Conservation (phyloP, 2,113 vertebrate species). For the Antechinus stuartii region DNA sequence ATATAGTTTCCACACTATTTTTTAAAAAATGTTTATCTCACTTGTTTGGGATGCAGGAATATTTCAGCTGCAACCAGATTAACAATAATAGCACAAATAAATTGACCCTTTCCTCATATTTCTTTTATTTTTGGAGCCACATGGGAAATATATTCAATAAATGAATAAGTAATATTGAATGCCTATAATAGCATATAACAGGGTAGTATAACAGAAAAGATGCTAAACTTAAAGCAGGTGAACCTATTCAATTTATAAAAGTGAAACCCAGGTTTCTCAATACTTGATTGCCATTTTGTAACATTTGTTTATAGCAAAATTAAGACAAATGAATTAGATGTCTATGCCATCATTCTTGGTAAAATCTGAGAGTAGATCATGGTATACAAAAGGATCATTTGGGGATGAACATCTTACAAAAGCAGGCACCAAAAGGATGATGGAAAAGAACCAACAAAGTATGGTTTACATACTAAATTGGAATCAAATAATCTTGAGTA, state of each 20-base stretch:
- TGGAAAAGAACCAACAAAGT: neutral
- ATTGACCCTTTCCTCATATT: neutral
- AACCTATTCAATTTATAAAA: neutral
- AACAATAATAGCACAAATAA: neutral
- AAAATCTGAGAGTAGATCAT: neutral
- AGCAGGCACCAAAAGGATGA: neutral
- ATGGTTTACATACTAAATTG: neutral
- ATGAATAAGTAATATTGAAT: neutral
- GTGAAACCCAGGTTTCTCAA: neutral
- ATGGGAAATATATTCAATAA: neutral
- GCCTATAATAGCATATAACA: neutral
- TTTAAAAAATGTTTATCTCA: neutral
- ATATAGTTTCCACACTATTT: neutral
- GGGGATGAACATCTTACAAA: neutral
- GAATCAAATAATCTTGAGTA: neutral
- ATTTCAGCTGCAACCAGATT: neutral
- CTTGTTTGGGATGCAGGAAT: neutral
- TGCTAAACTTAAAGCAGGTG: neutral
- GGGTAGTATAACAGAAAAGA: neutral
- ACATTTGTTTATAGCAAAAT: neutral
- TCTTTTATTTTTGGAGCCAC: neutral
- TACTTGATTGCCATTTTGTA: neutral
- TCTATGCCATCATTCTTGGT: neutral
- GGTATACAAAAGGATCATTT: neutral
- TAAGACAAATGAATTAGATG: neutral